phyloP scores from a whole-genome alignment of 2,113 vertebrate genomes.

The Seriola aureovittata region DNA sequence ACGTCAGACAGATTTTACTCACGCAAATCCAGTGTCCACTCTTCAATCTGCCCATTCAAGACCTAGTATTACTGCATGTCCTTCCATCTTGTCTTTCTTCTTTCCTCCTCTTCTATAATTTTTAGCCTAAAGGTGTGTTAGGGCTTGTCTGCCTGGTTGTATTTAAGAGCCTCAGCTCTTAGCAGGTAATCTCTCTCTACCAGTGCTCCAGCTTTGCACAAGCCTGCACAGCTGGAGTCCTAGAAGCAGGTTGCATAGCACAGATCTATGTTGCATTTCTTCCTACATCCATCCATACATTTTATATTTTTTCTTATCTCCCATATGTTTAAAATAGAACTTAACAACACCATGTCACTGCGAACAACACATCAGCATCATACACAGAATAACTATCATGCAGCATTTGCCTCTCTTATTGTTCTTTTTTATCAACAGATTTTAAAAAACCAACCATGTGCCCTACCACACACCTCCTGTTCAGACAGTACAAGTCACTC shows the following conservation, averaged over 20 bases:
- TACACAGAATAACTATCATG: too few species aligned
- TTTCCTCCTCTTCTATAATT: not conserved
- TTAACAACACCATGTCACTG: not conserved
- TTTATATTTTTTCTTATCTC: not conserved
- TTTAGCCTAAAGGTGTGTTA: not conserved
- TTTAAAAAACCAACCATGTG: not conserved
- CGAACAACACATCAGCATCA: not conserved
- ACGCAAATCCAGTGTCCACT: not conserved
- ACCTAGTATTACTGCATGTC: not conserved
- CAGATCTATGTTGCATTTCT: not conserved
- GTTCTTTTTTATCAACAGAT: not conserved
- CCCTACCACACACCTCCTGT: not conserved
- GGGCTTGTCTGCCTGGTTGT: not conserved
- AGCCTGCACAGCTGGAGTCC: not conserved
- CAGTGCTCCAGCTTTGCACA: not conserved
- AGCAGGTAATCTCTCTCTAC: not conserved
- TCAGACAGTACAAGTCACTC: not conserved
- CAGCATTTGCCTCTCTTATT: not conserved
- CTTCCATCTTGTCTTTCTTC: not conserved
- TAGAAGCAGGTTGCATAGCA: not conserved
- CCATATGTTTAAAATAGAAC: not conserved
- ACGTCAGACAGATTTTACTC: not conserved
- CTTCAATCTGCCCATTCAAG: not conserved
- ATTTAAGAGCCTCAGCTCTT: conserved; percentile 2
- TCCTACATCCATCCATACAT: not conserved